These are phyloP conservation scores for Thalassophryne amazonica DNA, from an alignment of 2,797 vertebrate species.

Conservation along the genomic window DNA sequence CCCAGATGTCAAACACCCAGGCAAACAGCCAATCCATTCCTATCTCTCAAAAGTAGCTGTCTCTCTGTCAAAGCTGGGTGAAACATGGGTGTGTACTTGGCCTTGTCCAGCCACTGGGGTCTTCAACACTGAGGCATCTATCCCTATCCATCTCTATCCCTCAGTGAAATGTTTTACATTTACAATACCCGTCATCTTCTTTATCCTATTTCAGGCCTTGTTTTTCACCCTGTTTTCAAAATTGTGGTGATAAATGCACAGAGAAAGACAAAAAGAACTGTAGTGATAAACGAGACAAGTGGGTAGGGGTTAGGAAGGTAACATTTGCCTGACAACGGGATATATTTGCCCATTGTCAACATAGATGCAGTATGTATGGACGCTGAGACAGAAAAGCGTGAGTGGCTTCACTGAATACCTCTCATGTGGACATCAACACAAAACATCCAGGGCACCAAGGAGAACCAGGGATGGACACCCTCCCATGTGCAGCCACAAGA, in stretches of 20 bases:
- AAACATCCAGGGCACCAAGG: slow-evolving; percentile 23
- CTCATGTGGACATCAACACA: slow-evolving; percentile 19
- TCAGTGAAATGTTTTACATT: slow-evolving; percentile 6
- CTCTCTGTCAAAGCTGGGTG: too few species aligned
- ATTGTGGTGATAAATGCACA: background rate
- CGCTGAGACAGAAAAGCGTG: background rate
- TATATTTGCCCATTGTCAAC: slow-evolving; percentile 34
- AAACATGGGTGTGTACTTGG: too few species aligned
- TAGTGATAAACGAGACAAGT: background rate
- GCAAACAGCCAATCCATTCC: too few species aligned
- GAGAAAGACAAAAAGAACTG: background rate
- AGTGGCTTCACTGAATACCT: slow-evolving; percentile 15
- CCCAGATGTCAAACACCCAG: too few species aligned
- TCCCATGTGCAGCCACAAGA: slow-evolving; percentile 24
- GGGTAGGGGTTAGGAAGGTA: slow-evolving; percentile 8
- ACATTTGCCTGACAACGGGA: slow-evolving; percentile 19
- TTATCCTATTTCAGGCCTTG: background rate
- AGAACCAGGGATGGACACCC: slow-evolving; percentile 4
- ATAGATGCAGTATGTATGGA: background rate
- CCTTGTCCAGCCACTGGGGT: too few species aligned
- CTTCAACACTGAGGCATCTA: too few species aligned
- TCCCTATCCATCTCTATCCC: too few species aligned
- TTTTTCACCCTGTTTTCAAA: background rate
- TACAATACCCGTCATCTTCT: slow-evolving; percentile 3
- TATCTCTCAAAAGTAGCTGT: too few species aligned